Evolutionary conservation across 2,888 invertebrate species (phyloP).

Genomic region (Siphlonurus alternatus): DNA sequence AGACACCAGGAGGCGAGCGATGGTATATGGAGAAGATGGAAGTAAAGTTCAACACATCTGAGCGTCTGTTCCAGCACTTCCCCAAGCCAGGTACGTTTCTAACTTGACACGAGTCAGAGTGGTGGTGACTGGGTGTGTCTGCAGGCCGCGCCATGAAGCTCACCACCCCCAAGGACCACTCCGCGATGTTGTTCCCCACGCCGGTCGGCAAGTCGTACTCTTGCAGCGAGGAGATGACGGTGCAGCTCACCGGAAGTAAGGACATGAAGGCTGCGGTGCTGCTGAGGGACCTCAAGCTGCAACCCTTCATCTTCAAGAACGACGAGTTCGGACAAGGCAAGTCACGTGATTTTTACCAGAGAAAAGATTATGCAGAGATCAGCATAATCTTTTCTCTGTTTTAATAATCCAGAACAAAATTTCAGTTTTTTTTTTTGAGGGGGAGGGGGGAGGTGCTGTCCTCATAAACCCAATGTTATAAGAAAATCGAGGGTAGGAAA

Average conservation of each 20-base stretch:
- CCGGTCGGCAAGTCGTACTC: conserved; percentile 73
- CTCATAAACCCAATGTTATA: too few relatives aligned
- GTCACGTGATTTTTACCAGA: conserved; percentile 1
- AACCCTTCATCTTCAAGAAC: conserved; percentile 77
- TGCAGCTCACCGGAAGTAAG: conserved; percentile 29
- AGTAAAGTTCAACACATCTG: conserved; percentile 48
- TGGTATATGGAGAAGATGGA: conserved; percentile 73
- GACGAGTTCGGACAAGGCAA: conserved; percentile 44
- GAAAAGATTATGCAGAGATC: not conserved
- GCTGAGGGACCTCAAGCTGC: conserved; percentile 53
- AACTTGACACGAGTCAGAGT: not conserved
- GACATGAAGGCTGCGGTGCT: conserved; percentile 36
- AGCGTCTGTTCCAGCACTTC: conserved; percentile 31
- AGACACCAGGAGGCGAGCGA: conserved; percentile 77
- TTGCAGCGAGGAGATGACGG: conserved; percentile 47
- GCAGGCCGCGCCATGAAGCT: conserved; percentile 26
- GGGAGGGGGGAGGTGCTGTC: too few relatives aligned
- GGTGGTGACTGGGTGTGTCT: too few relatives aligned
- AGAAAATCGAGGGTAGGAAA: too few relatives aligned
- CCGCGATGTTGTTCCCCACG: conserved; percentile 57
- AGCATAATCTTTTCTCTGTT: not conserved
- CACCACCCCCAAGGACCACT: conserved; percentile 35
- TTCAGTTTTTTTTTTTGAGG: too few relatives aligned
- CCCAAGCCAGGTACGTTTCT: conserved; percentile 27
- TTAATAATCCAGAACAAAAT: too few relatives aligned